Base-by-base conservation (phyloP, 2,888 invertebrate species). In the Heliconius aoede region DNA sequence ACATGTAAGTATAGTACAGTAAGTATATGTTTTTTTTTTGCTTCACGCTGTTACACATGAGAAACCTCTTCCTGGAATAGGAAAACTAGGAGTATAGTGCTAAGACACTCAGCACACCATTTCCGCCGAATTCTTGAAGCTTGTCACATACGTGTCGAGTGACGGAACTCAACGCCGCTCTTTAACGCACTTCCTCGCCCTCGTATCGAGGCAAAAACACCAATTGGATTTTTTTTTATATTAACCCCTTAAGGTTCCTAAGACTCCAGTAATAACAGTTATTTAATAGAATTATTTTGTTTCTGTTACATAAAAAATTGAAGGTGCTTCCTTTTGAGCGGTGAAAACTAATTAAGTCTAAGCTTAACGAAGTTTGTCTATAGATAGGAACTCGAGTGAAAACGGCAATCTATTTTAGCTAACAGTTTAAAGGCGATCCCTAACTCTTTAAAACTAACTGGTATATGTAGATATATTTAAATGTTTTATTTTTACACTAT, bases 331-430 rank as follows among this genome's bases (percentile, higher is more conserved):
- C 46, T 77, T 77, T n/a, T 79, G 74, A 74, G 76, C 72, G 68
- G 72, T 28, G 67, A 28, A 68, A 74, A 55, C 62, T 77, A 77
- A 80, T 80, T 74, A 77, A 80, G 79, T 74, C 77, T 76, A 77
- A 79, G 72, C 74, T 69, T 80, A 80, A 79, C 76, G 75, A 80
- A 76, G 75, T 76, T 77, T 69, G 69, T 72, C 18, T 36, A 74
- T 65, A 62, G 74, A 58, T 69, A 30, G 28, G 51, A 69, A 69
- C 68, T 69, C 15, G 30, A 55, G 55, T 55, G 55, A 69, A 55
- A 51, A 51, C 28, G 28, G 55, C 69, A 69, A 55, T 32, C 69
- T 55, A 55, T 69, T 69, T 69, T 55, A 69, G 55, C 24, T 51
- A 55, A 69, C 30, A 55, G 30, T 30, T 32, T 55, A 69, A 55